Percentiles rank a stretch among this genome's conserved stretches.
phyloP scores from a whole-genome alignment of 2,797 vertebrate species.

The Lutjanus campechanus region DNA sequence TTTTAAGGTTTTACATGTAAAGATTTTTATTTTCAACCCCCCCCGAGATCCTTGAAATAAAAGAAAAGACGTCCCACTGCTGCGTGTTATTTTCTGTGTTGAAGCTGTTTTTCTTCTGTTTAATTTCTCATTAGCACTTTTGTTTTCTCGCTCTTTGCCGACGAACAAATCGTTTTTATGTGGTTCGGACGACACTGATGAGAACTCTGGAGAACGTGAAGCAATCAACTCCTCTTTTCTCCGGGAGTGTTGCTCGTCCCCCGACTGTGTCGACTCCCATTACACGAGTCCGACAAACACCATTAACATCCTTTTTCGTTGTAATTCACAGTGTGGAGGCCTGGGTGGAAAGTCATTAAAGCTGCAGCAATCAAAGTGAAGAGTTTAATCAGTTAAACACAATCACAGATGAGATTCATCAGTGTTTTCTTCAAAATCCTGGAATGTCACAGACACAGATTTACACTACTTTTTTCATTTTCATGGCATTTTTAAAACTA shows the following conservation, averaged over 20 bases:
- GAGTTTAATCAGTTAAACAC: slow-evolving; percentile 13
- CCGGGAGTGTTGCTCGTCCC: not conserved
- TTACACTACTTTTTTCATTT: too few relatives aligned
- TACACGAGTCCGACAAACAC: slow-evolving; percentile 34
- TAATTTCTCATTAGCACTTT: slow-evolving; percentile 46
- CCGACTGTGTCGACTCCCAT: slow-evolving; percentile 35
- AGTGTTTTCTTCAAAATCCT: not conserved
- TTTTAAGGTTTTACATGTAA: not conserved
- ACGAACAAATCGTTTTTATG: slow-evolving; percentile 13
- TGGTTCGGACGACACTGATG: slow-evolving; percentile 28
- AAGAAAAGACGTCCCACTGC: not conserved
- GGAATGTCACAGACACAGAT: not conserved
- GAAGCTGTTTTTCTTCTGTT: slow-evolving; percentile 26
- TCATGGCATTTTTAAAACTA: not conserved
- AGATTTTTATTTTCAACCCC: not conserved
- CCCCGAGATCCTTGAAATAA: not conserved
- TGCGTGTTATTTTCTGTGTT: not conserved
- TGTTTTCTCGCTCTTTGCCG: slow-evolving; percentile 14
- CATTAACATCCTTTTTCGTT: slow-evolving; percentile 22
- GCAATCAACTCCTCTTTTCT: slow-evolving; percentile 50
- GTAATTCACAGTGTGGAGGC: not conserved
- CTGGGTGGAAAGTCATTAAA: slow-evolving; percentile 14
- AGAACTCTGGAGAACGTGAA: slow-evolving; percentile 51
- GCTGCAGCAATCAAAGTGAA: slow-evolving; percentile 1
- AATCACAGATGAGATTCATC: not conserved